A percentile compares a stretch with the other conserved stretches of the same genome.
These are phyloP conservation scores for Chalcosyrphus nemorum DNA, from an alignment of 2,888 invertebrate species.

Conservation along the genomic window DNA sequence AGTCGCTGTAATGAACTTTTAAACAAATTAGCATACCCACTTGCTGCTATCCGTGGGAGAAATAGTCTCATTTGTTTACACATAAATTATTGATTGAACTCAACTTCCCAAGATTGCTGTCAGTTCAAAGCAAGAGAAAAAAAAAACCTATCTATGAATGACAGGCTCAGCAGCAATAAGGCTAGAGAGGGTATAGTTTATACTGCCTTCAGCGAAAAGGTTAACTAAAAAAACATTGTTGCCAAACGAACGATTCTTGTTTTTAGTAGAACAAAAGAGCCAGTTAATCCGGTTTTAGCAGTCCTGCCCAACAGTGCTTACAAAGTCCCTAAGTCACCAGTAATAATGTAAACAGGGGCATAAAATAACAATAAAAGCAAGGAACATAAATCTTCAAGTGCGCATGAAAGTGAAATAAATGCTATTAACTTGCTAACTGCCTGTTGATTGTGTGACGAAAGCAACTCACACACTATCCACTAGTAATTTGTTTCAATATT, in stretches of 20 bases:
- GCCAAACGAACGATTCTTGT: conserved; percentile 45
- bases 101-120: background rate
- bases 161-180: background rate
- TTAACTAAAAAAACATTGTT: conserved; percentile 22
- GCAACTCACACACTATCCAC: background rate
- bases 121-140: too few relatives aligned
- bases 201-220: conserved; percentile 30
- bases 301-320: conserved; percentile 21
- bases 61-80: conserved; percentile 23
- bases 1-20: conserved; percentile 33
- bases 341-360: conserved; percentile 32
- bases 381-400: conserved; percentile 50
- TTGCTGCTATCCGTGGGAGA: conserved; percentile 40
- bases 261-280: conserved; percentile 57
- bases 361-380: conserved; percentile 34
- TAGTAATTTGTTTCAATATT: conserved; percentile 51
- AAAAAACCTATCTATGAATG: conserved; percentile 10
- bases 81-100: conserved; percentile 8
- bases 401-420: conserved; percentile 49
- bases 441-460: conserved; percentile 14
- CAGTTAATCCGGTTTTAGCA: conserved; percentile 62
- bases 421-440: conserved; percentile 9
- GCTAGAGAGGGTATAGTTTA: background rate
- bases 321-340: background rate
- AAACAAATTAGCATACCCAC: conserved; percentile 42